Evolutionary conservation across 2,888 invertebrate genomes (phyloP), one percentile per base, ranked within the genome.

Genomic region (Eudemis profundana): DNA sequence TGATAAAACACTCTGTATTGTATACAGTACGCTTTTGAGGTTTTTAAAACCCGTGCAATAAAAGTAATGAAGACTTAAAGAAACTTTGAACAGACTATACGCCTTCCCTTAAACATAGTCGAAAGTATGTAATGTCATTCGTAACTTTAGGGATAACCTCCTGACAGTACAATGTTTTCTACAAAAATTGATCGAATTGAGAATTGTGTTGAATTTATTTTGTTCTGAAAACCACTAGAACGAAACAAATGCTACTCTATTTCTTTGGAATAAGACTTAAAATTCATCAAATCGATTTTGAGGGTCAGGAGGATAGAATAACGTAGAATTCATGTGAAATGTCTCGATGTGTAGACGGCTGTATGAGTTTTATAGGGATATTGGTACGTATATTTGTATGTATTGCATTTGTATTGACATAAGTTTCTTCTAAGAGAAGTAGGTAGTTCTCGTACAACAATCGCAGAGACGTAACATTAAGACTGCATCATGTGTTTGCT

Each of bases 1-100:
- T 64, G 64, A 64, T 51, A 59, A 64, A 64, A 64, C 64, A 64
- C 64, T 64, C 57, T 64, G 64, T 59, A 64, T 59, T 51, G 29
- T 51, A 59, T 59, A 64, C 57, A 51, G 19, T 59, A 64, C 57
- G 44, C 57, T 59, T 64, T 44, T 36, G 50, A 23, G 64, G 64
- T 59, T 64, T 50, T 14, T 12, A 44, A 64, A 64, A 57, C 64
- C 64, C 4, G 21, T 27, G 50, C 57, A 57, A 51, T 64, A 64
- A 36, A 42, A 27, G 21, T 44, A 49, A 51, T 8, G 14, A 42
- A 64, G 64, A 64, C 50, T 64, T 64, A 15, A 42, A 17, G 15
- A 51, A 64, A 33, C 17, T 42, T 56, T 47, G 49, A 64, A 64
- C 49, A 57, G 51, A 64, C 14, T 57, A 29, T 50, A 50, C 21